Evolutionary conservation across 2,797 vertebrate species (phyloP).

Genomic region (Onychomys arenicola): DNA sequence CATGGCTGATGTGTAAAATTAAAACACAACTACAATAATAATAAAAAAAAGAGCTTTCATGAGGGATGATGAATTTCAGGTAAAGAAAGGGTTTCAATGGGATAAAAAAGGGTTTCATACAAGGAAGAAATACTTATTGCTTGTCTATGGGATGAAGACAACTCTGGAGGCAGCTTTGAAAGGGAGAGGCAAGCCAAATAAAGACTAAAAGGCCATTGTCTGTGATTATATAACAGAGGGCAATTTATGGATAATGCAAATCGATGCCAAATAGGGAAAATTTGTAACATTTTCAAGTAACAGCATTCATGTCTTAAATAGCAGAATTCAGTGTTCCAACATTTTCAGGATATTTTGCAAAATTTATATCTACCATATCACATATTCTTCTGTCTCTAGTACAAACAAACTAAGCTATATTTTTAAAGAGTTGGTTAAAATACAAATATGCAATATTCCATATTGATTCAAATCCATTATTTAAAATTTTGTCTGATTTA

Average conservation of each 20-base stretch:
- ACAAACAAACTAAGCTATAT: neutral
- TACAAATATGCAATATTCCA: neutral
- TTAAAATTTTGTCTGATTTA: neutral
- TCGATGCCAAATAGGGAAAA: neutral
- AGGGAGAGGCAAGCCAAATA: too few species aligned
- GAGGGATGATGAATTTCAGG: too few species aligned
- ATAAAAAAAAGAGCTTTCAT: neutral
- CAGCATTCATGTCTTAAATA: neutral
- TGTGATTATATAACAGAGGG: neutral
- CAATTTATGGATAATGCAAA: neutral
- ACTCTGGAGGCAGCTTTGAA: neutral
- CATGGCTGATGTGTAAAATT: too few species aligned
- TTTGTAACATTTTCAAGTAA: neutral
- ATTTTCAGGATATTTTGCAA: neutral
- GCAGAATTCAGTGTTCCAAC: neutral
- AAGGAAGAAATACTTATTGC: neutral
- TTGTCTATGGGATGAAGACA: neutral
- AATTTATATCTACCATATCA: rapidly evolving
- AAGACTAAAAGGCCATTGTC: neutral
- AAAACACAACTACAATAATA: too few species aligned
- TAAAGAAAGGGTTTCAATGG: too few species aligned
- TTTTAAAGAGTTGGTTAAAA: neutral
- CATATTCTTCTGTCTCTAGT: neutral
- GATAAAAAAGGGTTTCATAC: neutral
- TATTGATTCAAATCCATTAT: neutral